Evolutionary conservation across 1,140 invertebrate genomes (phyloP), one percentile per base, ranked within the genome.

Genomic region (Cotesia typhae): DNA sequence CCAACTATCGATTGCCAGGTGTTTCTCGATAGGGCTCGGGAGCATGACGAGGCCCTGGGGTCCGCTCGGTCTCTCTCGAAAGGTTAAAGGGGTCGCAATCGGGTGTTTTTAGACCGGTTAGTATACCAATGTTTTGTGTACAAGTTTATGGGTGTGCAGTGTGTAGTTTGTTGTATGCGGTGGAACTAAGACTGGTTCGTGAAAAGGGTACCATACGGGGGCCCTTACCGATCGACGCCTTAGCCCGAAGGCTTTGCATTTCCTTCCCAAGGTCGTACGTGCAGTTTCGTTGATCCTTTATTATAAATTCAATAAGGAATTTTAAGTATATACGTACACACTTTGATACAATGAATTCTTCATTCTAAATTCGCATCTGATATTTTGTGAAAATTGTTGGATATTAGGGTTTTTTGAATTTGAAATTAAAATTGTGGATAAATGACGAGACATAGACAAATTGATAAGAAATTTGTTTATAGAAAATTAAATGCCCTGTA

Each of bases 1-100:
- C 20, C 61, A 63, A 52, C 72, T 82, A 82, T 82, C 79, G 80
- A 81, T 81, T 80, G 77, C 80, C 81, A 82, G 80, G 80, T 82
- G 81, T 74, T 80, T 77, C 69, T 78, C 75, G 79, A 79, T 79
- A 76, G 70, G 71, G 73, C 73, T 59, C 63, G 55, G 68, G 71
- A 71, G 64, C 51, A 61, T 74, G 68, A 67, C 73, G 53, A 68
- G 38, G 41, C 67, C 60, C 66, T 12, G 67, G 68, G 41, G 64
- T 67, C 57, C 17, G 51, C 6, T 6, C 6, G 2, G 6, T 47
- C 41, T 47, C 41, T 47, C 41, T 47, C 41, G 6, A 9, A 3
- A 6, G 41, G 41, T 51, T 51, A 67, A 73, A 73, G 53, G 74
- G 74, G 74, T 73, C 67, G 51, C 67, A 71, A 67, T 69, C 67